phyloP scores from a whole-genome alignment of 2,797 vertebrate genomes.

The Cephalopachus bancanus region DNA sequence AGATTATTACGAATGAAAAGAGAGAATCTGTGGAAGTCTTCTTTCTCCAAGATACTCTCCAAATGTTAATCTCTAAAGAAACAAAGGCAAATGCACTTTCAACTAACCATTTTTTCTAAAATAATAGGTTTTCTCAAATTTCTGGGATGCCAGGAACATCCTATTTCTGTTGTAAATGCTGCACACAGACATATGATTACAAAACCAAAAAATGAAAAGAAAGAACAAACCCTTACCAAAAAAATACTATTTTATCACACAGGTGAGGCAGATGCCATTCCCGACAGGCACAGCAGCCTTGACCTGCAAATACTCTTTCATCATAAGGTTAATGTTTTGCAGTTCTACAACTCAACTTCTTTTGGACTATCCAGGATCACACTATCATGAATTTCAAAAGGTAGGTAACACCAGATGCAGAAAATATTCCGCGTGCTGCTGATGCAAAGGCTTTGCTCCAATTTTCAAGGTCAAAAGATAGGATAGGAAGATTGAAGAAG shows the following conservation, averaged over 20 bases:
- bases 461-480: constrained; percentile 4
- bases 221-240: constrained; percentile 49
- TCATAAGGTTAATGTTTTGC: constrained; percentile 82
- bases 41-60: neutral
- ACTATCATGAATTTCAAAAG: constrained; percentile 59
- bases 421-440: neutral
- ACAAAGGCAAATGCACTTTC: constrained; percentile 43
- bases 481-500: neutral
- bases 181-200: neutral
- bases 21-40: neutral
- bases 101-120: neutral
- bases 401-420: neutral
- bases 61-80: constrained; percentile 57
- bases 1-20: neutral
- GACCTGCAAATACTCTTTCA: constrained; percentile 83
- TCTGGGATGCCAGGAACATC: constrained; percentile 28
- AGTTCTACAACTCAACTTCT: constrained; percentile 81
- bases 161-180: constrained; percentile 65
- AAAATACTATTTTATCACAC: constrained; percentile 51
- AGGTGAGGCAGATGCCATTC: constrained; percentile 55
- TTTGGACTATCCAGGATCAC: constrained; percentile 21
- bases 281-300: constrained; percentile 45
- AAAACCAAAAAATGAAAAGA: constrained; percentile 69
- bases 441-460: neutral
- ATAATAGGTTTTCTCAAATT: constrained; percentile 57